These are phyloP conservation scores for Scolanthus callimorphus DNA, from an alignment of 92 coral and sea anemone genomes.

Conservation along the genomic window DNA sequence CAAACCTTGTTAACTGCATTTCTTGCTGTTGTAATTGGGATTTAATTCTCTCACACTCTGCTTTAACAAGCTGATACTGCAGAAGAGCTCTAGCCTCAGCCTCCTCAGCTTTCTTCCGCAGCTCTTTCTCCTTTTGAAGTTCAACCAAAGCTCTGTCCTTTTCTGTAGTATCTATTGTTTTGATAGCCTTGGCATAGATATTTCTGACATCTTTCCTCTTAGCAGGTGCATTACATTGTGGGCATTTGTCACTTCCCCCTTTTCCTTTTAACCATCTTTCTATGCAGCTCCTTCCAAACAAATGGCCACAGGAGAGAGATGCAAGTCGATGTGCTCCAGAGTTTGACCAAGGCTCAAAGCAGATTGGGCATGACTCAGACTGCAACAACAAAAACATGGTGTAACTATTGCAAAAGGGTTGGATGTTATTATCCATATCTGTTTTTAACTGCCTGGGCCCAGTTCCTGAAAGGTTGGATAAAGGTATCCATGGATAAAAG, in stretches of 20 bases:
- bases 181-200: conserved; percentile 84
- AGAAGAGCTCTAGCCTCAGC: conserved; percentile 84
- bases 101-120: conserved; percentile 76
- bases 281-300: conserved; percentile 57
- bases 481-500: too few species aligned
- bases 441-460: too few species aligned
- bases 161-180: conserved; percentile 84
- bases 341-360: conserved; percentile 94
- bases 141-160: conserved; percentile 82
- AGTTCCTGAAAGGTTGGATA: too few species aligned
- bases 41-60: conserved; percentile 77
- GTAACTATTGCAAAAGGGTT: too few species aligned
- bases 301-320: conserved; percentile 88
- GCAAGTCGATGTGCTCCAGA: conserved; percentile 84
- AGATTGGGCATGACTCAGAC: conserved; percentile 88
- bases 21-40: conserved; percentile 63
- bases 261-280: conserved; percentile 86
- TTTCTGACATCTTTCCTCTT: conserved; percentile 65
- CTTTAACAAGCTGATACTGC: conserved; percentile 72
- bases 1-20: conserved; percentile 55
- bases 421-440: too few species aligned
- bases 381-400: conserved; percentile 14
- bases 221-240: conserved; percentile 95
- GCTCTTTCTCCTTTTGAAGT: conserved; percentile 64
- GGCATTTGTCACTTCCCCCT: conserved; percentile 78